Conservation (phyloP, 2,797 vertebrate species). For the Podargus strigoides region DNA sequence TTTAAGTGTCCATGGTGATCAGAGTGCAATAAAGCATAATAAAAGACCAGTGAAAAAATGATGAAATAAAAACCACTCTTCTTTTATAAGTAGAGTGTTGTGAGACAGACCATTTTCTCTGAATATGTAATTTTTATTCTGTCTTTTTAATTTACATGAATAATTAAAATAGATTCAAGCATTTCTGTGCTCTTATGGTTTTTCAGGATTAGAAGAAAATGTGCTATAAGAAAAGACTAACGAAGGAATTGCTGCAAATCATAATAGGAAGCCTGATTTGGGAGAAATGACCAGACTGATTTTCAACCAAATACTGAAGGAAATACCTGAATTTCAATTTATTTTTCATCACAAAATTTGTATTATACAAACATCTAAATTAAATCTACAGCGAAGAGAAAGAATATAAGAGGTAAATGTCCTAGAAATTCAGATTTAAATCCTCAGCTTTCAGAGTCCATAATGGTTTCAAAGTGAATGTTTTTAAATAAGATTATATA, state of each 20-base stretch:
- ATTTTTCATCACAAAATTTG: neutral
- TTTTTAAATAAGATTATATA: neutral
- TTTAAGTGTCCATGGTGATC: neutral
- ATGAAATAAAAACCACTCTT: neutral
- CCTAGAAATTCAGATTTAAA: neutral
- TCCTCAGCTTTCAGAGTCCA: neutral
- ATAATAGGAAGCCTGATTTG: neutral
- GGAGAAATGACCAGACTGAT: neutral
- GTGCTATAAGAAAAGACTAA: neutral
- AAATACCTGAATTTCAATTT: neutral
- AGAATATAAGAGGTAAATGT: neutral
- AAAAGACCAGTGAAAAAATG: slow-evolving; percentile 15
- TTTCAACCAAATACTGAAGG: neutral
- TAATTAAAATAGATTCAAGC: slow-evolving; percentile 3
- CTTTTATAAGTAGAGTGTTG: neutral
- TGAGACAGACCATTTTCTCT: neutral
- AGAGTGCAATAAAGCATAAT: slow-evolving; percentile 14
- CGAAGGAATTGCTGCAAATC: neutral
- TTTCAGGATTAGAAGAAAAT: neutral
- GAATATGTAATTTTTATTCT: slow-evolving; percentile 8
- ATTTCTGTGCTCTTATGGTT: neutral
- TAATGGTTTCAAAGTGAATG: neutral
- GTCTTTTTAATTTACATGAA: slow-evolving; percentile 40
- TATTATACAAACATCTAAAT: neutral
- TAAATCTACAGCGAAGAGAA: neutral